Evolutionary conservation across 2,888 invertebrate genomes (phyloP).

Genomic region (Synergus itoensis): DNA sequence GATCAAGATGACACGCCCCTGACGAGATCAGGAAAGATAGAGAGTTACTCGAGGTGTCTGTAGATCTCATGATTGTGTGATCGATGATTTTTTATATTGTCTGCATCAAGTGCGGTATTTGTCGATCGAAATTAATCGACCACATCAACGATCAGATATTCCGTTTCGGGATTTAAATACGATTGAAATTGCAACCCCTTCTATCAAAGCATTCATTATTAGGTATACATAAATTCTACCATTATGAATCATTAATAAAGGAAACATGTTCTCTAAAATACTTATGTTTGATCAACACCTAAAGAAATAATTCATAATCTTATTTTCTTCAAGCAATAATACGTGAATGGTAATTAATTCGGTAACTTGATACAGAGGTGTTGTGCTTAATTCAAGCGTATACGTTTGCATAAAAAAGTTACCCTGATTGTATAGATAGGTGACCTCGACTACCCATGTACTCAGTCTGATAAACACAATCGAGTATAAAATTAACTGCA

Average conservation of each 20-base stretch:
- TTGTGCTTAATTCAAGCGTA: not conserved
- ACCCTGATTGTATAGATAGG: not conserved
- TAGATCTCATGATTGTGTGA: slow-evolving; percentile 63
- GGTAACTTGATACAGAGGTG: too few relatives aligned
- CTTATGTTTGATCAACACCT: slow-evolving; percentile 4
- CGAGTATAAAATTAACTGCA: slow-evolving; percentile 13
- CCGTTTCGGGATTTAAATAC: slow-evolving; percentile 3
- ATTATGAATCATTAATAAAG: too few relatives aligned
- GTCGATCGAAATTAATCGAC: slow-evolving; percentile 52
- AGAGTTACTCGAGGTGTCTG: slow-evolving; percentile 62
- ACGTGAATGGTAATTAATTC: not conserved
- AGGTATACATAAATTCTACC: not conserved
- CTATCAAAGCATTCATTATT: not conserved
- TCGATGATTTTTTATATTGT: slow-evolving; percentile 65
- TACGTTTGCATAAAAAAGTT: not conserved
- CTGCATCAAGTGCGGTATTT: slow-evolving; percentile 45
- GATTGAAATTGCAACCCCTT: slow-evolving; percentile 6
- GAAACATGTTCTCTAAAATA: not conserved
- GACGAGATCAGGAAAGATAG: slow-evolving; percentile 64
- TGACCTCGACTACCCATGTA: not conserved
- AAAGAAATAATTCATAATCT: not conserved
- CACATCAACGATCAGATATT: slow-evolving; percentile 43
- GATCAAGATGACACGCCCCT: slow-evolving; percentile 65
- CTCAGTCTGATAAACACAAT: slow-evolving; percentile 19
- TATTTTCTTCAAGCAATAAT: not conserved